A percentile compares a stretch with the other conserved stretches of the same genome.
Evolutionary conservation across 2,113 vertebrate genomes (phyloP).

Genomic region (Toxotes jaculatrix): DNA sequence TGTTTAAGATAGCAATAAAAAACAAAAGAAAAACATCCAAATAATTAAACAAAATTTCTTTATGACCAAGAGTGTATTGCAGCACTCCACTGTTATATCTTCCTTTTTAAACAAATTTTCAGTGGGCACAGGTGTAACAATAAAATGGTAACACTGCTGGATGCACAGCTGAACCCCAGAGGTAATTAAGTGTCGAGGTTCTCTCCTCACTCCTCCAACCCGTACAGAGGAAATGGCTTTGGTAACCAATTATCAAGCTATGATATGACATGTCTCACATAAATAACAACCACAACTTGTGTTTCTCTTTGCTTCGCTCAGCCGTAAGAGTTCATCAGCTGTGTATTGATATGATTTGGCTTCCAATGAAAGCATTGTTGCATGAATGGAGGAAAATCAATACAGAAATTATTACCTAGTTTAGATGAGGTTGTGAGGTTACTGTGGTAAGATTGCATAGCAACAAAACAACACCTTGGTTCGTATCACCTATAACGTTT

Average conservation of each 20-base stretch:
- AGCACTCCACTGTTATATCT: neutral
- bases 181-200: constrained; percentile 24
- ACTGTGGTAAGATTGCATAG: constrained; percentile 90
- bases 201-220: constrained; percentile 23
- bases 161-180: constrained; percentile 32
- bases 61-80: neutral
- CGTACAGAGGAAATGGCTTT: constrained; percentile 28
- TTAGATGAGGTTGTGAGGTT: constrained; percentile 93
- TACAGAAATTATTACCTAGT: constrained; percentile 95
- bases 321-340: constrained; percentile 92
- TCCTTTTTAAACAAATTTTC: constrained; percentile 23
- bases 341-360: constrained; percentile 89
- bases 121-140: constrained; percentile 28
- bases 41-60: neutral
- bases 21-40: neutral
- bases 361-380: constrained; percentile 86
- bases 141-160: constrained; percentile 24
- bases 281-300: constrained; percentile 92
- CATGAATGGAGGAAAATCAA: constrained; percentile 94
- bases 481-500: constrained; percentile 38
- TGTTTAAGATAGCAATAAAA: neutral
- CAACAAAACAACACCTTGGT: constrained; percentile 74
- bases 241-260: constrained; percentile 51
- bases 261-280: constrained; percentile 65
- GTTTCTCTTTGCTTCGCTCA: constrained; percentile 87